Percentiles rank a stretch among this genome's conserved stretches.
These are phyloP conservation scores for Perodicticus potto DNA, from an alignment of 2,797 vertebrate genomes.

Conservation along the genomic window DNA sequence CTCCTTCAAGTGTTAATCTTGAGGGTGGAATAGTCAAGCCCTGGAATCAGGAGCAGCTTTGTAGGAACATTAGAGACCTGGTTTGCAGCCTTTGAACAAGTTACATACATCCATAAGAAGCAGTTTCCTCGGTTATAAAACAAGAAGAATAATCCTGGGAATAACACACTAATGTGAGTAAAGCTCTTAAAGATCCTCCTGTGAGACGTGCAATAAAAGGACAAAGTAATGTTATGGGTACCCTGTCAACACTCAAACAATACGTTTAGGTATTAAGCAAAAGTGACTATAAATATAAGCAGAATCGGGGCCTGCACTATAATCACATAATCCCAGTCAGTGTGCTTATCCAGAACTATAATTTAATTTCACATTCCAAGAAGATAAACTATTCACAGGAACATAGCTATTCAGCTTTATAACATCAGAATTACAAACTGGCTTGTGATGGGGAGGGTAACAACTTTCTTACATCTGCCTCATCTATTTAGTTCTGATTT, in stretches of 20 bases:
- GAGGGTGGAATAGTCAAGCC: conserved; percentile 62
- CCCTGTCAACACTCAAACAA: conserved; percentile 72
- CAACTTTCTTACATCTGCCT: not conserved
- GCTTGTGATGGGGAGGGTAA: not conserved
- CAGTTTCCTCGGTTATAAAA: conserved; percentile 74
- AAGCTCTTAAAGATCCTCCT: conserved; percentile 77
- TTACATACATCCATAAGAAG: conserved; percentile 70
- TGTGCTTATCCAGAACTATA: conserved; percentile 23
- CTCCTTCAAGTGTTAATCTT: conserved; percentile 75
- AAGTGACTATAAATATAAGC: conserved; percentile 60
- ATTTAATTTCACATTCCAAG: conserved; percentile 43
- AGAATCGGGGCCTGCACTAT: not conserved
- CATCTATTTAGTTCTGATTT: conserved; percentile 42
- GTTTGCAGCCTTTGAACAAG: conserved; percentile 71
- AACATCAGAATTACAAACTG: conserved; percentile 33
- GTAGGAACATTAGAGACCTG: conserved; percentile 51
- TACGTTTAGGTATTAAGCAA: conserved; percentile 48
- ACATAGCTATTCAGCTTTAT: not conserved
- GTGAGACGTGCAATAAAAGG: conserved; percentile 57
- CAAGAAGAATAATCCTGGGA: conserved; percentile 73
- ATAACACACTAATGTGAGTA: conserved; percentile 76
- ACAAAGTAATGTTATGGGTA: conserved; percentile 62
- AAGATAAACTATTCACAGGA: conserved; percentile 3
- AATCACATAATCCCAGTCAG: conserved; percentile 58
- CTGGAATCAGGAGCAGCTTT: conserved; percentile 65